phyloP scores from a whole-genome alignment of 2,888 invertebrate genomes.

The Eristalis arbustorum region DNA sequence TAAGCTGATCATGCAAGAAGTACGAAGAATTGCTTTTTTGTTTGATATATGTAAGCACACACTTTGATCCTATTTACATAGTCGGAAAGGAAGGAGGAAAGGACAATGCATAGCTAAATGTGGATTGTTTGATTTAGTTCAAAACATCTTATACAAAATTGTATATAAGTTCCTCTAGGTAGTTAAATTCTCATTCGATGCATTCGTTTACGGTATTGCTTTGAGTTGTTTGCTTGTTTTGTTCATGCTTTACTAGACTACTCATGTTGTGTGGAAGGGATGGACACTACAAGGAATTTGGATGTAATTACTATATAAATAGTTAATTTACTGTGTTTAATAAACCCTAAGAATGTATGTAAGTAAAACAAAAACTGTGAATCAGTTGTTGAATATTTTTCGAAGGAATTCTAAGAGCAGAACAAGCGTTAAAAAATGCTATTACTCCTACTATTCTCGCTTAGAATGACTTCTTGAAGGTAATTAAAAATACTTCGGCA shows the following conservation, averaged over 20 bases:
- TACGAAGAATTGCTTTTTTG: not conserved
- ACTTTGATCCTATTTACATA: conserved; percentile 37
- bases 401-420: not conserved
- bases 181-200: conserved; percentile 62
- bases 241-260: not conserved
- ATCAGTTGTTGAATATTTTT: not conserved
- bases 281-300: conserved; percentile 29
- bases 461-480: no score
- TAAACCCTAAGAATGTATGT: not conserved
- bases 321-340: not conserved
- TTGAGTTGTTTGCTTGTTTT: not conserved
- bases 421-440: no score
- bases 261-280: not conserved
- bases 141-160: not conserved
- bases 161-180: not conserved
- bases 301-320: conserved; percentile 11
- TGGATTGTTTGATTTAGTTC: not conserved
- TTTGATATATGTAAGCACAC: conserved; percentile 10
- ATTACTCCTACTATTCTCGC: no score
- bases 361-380: not conserved
- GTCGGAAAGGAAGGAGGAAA: not conserved
- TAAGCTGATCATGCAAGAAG: conserved; percentile 42
- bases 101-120: not conserved
- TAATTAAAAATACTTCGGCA: no score
- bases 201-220: conserved; percentile 28